Conservation (phyloP, 2,797 vertebrate genomes). For the Graptemys geographica region DNA sequence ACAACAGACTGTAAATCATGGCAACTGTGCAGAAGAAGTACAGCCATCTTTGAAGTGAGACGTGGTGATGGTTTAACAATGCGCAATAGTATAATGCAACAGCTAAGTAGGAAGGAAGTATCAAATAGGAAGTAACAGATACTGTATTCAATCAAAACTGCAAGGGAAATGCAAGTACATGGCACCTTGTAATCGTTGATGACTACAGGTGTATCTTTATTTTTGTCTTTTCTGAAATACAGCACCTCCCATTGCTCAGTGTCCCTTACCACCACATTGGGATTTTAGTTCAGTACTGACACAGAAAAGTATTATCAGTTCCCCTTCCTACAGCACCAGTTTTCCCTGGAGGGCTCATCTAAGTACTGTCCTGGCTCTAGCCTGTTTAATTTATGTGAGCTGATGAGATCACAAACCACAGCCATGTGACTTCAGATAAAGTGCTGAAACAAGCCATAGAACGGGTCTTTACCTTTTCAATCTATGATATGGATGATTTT, state of each 20-base stretch:
- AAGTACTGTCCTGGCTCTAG: not conserved
- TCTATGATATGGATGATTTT: not conserved
- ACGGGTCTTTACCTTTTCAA: not conserved
- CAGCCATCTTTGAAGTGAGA: conserved; percentile 7
- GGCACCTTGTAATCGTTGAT: not conserved
- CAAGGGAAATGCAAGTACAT: fast-evolving
- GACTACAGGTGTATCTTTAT: not conserved
- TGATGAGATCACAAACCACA: not conserved
- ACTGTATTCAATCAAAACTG: fast-evolving
- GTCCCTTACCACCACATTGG: not conserved
- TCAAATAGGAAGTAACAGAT: not conserved
- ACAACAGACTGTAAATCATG: not conserved
- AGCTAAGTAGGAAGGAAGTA: not conserved
- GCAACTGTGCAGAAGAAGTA: not conserved
- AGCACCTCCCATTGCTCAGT: not conserved
- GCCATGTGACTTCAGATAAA: fast-evolving
- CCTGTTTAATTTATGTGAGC: not conserved
- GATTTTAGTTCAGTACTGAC: not conserved
- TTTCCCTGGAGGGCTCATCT: not conserved
- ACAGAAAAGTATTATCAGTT: not conserved
- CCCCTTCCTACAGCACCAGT: fast-evolving
- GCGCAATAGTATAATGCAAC: not conserved
- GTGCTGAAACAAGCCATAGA: not conserved
- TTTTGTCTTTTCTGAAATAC: not conserved
- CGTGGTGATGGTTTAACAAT: not conserved